Percentiles rank a stretch among this genome's conserved stretches.
phyloP scores from a whole-genome alignment of 1,140 invertebrate genomes.

The Notospermus geniculatus region DNA sequence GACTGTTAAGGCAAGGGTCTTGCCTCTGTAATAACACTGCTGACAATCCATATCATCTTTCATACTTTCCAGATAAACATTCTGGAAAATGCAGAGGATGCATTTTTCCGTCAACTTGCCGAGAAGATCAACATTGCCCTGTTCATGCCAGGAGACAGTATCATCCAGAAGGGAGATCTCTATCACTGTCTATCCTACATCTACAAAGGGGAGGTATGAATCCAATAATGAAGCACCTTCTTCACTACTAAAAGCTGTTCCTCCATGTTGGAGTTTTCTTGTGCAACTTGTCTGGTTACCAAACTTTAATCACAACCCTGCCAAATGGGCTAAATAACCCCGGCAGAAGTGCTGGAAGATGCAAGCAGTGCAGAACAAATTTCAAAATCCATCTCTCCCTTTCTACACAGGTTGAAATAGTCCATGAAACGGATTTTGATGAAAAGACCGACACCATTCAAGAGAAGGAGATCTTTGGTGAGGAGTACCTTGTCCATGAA shows the following conservation, averaged over 20 bases:
- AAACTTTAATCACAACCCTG: too few species aligned
- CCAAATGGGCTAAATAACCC: too few species aligned
- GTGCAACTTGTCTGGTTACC: too few species aligned
- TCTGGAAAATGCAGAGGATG: neutral
- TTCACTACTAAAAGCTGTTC: too few species aligned
- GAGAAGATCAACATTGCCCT: neutral
- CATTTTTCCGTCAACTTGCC: neutral
- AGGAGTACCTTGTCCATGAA: neutral
- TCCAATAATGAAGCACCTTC: too few species aligned
- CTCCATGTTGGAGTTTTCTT: too few species aligned
- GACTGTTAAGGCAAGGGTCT: too few species aligned
- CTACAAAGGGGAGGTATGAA: slow-evolving; percentile 9
- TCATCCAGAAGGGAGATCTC: slow-evolving; percentile 11
- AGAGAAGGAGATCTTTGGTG: neutral
- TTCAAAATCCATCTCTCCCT: neutral
- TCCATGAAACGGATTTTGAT: neutral
- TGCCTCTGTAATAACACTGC: too few species aligned
- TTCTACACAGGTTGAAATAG: neutral
- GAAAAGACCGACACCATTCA: neutral
- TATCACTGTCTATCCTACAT: neutral
- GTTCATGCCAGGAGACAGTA: neutral
- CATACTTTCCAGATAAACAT: neutral
- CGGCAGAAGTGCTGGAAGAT: neutral
- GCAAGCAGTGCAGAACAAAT: neutral
- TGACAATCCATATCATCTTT: too few species aligned